A percentile compares a stretch with the other conserved stretches of the same genome.
Evolutionary conservation across 1,140 invertebrate species (phyloP).

Genomic region (Melitaea cinxia): DNA sequence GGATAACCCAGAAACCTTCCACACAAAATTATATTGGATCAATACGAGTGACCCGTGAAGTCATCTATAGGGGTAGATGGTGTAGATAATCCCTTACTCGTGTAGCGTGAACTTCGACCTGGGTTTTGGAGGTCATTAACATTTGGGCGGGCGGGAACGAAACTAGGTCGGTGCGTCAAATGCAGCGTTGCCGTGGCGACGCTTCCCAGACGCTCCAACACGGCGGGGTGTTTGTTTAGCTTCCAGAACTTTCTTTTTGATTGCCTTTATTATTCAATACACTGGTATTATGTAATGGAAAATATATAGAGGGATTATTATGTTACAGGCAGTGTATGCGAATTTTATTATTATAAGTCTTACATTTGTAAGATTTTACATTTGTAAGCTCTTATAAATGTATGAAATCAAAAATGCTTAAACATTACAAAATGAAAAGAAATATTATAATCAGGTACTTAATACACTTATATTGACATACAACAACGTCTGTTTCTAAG

Average conservation of each 20-base stretch:
- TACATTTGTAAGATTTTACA: too few species aligned
- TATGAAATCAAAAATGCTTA: too few species aligned
- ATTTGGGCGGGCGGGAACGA: slow-evolving; percentile 70
- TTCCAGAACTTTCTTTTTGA: slow-evolving; percentile 28
- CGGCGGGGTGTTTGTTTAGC: slow-evolving; percentile 39
- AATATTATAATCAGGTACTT: too few species aligned
- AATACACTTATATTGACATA: too few species aligned
- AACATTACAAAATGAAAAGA: too few species aligned
- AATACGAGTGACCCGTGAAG: slow-evolving; percentile 74
- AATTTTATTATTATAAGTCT: too few species aligned
- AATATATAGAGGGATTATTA: too few species aligned
- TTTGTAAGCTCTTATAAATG: too few species aligned
- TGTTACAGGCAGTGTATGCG: too few species aligned
- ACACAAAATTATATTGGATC: slow-evolving; percentile 59
- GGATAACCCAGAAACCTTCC: slow-evolving; percentile 68
- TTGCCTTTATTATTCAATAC: not conserved
- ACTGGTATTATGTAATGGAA: not conserved
- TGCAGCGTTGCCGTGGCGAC: slow-evolving; percentile 70
- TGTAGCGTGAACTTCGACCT: slow-evolving; percentile 80
- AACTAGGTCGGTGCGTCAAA: slow-evolving; percentile 73
- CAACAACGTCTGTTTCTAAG: too few species aligned
- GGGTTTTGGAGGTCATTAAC: slow-evolving; percentile 81
- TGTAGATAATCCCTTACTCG: slow-evolving; percentile 66
- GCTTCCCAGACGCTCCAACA: slow-evolving; percentile 54
- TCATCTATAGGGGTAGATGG: slow-evolving; percentile 61